These are phyloP conservation scores for Dufourea novaeangliae DNA, from an alignment of 1,140 invertebrate species.

Conservation along the genomic window DNA sequence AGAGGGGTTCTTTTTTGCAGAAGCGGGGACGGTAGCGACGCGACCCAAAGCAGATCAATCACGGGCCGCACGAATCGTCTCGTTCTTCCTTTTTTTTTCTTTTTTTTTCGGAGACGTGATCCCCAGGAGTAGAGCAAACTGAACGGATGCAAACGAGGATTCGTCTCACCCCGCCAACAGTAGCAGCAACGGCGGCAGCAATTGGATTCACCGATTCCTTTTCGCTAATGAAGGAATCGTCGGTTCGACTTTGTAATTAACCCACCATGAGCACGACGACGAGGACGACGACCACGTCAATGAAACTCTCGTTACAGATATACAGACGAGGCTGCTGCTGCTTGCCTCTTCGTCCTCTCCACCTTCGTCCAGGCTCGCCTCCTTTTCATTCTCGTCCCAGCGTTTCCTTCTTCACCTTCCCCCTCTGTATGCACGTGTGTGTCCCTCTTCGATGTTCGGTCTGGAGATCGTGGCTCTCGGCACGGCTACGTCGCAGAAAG, in stretches of 20 bases:
- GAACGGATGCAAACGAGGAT: constrained; percentile 62
- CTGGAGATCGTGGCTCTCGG: constrained; percentile 54
- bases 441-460: constrained; percentile 23
- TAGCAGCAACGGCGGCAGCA: constrained; percentile 28
- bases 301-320: constrained; percentile 69
- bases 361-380: not conserved
- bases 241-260: constrained; percentile 71
- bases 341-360: not conserved
- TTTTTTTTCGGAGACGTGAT: not conserved
- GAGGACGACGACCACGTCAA: constrained; percentile 58
- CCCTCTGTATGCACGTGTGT: too few species aligned
- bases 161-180: constrained; percentile 44
- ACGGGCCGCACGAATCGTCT: constrained; percentile 67
- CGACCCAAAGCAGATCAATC: constrained; percentile 64
- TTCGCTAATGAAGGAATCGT: constrained; percentile 71
- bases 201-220: constrained; percentile 63
- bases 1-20: constrained; percentile 2
- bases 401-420: constrained; percentile 25
- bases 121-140: constrained; percentile 15
- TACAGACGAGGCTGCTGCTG: constrained; percentile 19
- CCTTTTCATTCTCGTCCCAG: not conserved
- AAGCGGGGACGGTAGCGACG: constrained; percentile 36
- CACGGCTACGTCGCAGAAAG: constrained; percentile 71
- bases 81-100: not conserved
- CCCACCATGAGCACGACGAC: constrained; percentile 51